Evolutionary conservation across 2,113 vertebrate genomes (phyloP).

Genomic region (Triplophysa tibetana): DNA sequence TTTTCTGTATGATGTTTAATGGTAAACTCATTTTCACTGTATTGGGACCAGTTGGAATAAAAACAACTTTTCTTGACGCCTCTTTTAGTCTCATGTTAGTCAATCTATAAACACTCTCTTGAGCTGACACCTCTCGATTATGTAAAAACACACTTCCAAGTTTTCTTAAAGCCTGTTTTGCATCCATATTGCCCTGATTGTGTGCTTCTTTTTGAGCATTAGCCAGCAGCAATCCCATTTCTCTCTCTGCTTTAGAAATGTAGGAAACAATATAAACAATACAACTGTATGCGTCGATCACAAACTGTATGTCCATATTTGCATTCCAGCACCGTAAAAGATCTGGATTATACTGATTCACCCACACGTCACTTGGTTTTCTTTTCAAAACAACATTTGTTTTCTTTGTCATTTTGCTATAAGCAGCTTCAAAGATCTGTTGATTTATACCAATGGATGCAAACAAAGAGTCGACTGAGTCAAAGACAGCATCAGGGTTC

Average conservation of each 20-base stretch:
- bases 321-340: background rate
- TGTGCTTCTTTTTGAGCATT: no score
- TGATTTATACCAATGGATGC: constrained; percentile 3
- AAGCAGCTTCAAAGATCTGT: constrained; percentile 9
- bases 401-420: constrained; percentile 14
- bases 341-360: constrained; percentile 9
- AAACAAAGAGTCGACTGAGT: background rate
- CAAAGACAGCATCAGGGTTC: background rate
- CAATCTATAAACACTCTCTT: constrained; percentile 25
- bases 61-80: constrained; percentile 8
- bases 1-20: constrained; percentile 4
- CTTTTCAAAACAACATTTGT: constrained; percentile 23
- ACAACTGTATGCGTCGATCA: background rate
- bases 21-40: constrained; percentile 13
- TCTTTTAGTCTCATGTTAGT: constrained; percentile 7
- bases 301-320: no score
- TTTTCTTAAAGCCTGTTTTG: constrained; percentile 1
- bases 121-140: constrained; percentile 36
- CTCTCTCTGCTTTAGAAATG: constrained; percentile 21
- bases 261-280: constrained; percentile 41
- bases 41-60: constrained; percentile 27
- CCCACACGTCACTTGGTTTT: constrained; percentile 1
- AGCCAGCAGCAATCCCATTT: constrained; percentile 37
- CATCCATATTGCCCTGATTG: no score
- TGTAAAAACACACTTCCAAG: constrained; percentile 29